Evolutionary conservation across 2,888 invertebrate species (phyloP), one percentile per base, ranked within the genome.

Genomic region (Nomada hirtipes): DNA sequence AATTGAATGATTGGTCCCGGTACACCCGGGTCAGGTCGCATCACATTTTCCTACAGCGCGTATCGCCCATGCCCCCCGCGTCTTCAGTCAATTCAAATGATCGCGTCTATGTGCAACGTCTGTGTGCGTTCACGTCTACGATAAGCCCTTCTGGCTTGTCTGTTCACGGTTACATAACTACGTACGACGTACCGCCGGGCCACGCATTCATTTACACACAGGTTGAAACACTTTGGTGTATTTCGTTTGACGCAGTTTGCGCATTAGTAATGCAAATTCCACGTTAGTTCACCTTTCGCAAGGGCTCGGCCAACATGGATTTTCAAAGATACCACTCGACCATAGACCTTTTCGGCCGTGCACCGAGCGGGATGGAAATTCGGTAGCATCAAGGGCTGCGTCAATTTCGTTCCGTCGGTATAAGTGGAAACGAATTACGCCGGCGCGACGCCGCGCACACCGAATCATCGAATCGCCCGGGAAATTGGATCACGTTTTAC

Each of bases 1-100:
- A 92, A 92, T 91, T 92, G 92, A 92, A 92, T 92, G 92, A 92
- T 92, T 92, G 91, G 90, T 77, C 80, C 79, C 65, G 76, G 75
- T 85, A 82, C 52, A 69, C 86, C 86, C 87, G 87, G 83, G 87
- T 87, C 89, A 82, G 86, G 80, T 76, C 87, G 85, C 73, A 79
- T 85, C 83, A 81, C 84, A 72, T 86, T 87, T 84, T 86, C 84
- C 84, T 83, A 72, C 82, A 76, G 83, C 81, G 77, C 60, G 70
- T 69, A 74, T 72, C 73, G 60, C 57, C 26, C 20, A 57, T 26
- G 0, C 20, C 59, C 70, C 71, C 26, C 69, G 4, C 50, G 42
- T 26, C 73, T 67, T 36, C 36, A 7, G 36, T 36, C 36, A 36
- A 72, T 72, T 57, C 79, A 53, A 73, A 61, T 2, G 60, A 50